phyloP scores from a whole-genome alignment of 2,888 invertebrate species.

The Agrochola circellaris region DNA sequence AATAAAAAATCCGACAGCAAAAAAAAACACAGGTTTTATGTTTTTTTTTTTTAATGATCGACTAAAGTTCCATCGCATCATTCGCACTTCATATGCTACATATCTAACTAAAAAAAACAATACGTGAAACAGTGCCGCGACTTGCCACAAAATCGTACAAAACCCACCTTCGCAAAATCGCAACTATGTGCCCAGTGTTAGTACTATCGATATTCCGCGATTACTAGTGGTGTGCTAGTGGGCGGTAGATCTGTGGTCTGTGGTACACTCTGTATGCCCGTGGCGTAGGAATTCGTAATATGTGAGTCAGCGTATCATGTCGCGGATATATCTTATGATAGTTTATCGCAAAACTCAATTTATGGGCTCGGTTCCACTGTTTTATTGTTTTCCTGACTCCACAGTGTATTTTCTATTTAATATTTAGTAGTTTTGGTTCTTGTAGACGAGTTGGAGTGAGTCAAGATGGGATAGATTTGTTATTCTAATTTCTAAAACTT shows the following conservation, averaged over 20 bases:
- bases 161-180: slow-evolving; percentile 20
- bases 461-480: slow-evolving; percentile 6
- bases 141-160: background rate
- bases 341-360: slow-evolving; percentile 63
- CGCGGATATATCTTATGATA: slow-evolving; percentile 54
- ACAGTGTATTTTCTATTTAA: slow-evolving; percentile 24
- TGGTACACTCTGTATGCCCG: slow-evolving; percentile 51
- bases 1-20: too few species aligned
- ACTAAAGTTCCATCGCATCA: too few species aligned
- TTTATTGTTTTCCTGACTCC: slow-evolving; percentile 60
- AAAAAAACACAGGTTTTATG: too few species aligned
- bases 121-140: background rate
- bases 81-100: background rate
- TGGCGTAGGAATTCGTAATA: slow-evolving; percentile 59
- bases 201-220: slow-evolving; percentile 62
- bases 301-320: slow-evolving; percentile 67
- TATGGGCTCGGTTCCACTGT: slow-evolving; percentile 45
- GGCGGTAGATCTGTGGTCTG: slow-evolving; percentile 50
- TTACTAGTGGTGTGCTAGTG: slow-evolving; percentile 48
- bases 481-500: background rate
- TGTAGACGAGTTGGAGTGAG: slow-evolving; percentile 10
- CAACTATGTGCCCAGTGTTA: slow-evolving; percentile 10
- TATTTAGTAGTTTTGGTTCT: slow-evolving; percentile 22
- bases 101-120: background rate
- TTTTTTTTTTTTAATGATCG: too few species aligned